Base-by-base conservation (phyloP, 2,113 vertebrate genomes). In the Rhinogobius similis region DNA sequence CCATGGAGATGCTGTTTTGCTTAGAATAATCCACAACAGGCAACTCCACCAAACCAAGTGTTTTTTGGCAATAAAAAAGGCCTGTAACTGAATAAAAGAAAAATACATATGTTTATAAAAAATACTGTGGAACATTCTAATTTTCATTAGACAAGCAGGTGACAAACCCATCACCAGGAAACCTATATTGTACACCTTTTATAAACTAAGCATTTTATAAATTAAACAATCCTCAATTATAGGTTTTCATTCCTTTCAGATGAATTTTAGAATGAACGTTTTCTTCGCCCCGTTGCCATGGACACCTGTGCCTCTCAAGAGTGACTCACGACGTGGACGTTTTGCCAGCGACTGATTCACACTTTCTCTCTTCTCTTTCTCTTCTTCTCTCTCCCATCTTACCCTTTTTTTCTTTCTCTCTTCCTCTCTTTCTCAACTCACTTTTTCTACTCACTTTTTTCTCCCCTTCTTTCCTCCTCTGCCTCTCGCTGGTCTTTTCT, bases 241-340 rank as follows among this genome's bases (percentile, higher is more conserved):
- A 36, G 3, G 32, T 3, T 36, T 36, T 36, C 39, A 12, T 41
- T 39, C 38, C 9, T 5, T 68, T 32, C 67, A 20, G 52, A 64
- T 69, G 23, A 48, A 10, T 65, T 21, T 50, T 61, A 44, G 24
- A 53, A 63, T 68, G 21, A 52, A 29, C n/a, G 10, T 55, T 55
- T 55, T 26, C 48, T 78, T 67, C 63, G 0, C 38, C 23, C 29
- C 0, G 84, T 88, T 89, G 82, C 85, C 67, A 82, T 86, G 61
- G 74, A 73, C 14, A 86, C 78, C 75, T 69, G 61, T 59, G 72
- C 65, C 21, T 4, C 55, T 58, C 26, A 13, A 27, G 55, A 39
- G 74, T 92, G 90, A 92, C 74, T 92, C 90, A 90, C 82, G 26
- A 29, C 65, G 38, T 44, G 79, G 82, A 87, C 65, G 36, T 26